A percentile compares a stretch with the other conserved stretches of the same genome.
These are phyloP conservation scores for Saiga tatarica DNA, from an alignment of 2,113 vertebrate species.

Conservation along the genomic window DNA sequence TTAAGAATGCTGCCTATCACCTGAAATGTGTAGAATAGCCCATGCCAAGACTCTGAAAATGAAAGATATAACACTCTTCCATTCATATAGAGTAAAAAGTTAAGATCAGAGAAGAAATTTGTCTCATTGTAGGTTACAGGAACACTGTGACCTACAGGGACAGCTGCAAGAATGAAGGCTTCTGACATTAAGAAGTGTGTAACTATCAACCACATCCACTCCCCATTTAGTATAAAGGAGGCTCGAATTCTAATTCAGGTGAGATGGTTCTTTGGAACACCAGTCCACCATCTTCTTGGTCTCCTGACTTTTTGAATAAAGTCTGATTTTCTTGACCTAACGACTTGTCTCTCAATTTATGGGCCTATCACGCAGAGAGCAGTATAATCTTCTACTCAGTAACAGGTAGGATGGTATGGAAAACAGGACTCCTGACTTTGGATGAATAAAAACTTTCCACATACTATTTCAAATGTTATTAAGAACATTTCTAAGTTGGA, in stretches of 20 bases:
- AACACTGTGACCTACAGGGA: background rate
- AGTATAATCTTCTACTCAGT: background rate
- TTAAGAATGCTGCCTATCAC: background rate
- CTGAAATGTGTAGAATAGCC: background rate
- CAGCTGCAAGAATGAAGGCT: background rate
- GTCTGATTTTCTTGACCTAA: background rate
- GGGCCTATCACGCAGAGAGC: fast-evolving
- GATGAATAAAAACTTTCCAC: background rate
- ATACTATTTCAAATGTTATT: background rate
- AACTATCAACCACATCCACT: background rate
- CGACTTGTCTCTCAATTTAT: fast-evolving
- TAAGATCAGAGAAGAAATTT: background rate
- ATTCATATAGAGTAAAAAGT: background rate
- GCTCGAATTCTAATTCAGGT: background rate
- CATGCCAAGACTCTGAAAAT: background rate
- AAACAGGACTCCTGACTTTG: background rate
- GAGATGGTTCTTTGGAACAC: background rate
- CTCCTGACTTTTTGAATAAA: background rate
- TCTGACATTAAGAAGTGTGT: background rate
- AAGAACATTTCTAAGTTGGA: background rate
- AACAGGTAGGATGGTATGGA: background rate
- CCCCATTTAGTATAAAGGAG: background rate
- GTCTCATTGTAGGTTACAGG: background rate
- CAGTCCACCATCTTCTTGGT: background rate
- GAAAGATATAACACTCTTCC: background rate